Evolutionary conservation across 1,140 invertebrate genomes (phyloP), one percentile per base, ranked within the genome.

Genomic region (Scylla paramamosain): DNA sequence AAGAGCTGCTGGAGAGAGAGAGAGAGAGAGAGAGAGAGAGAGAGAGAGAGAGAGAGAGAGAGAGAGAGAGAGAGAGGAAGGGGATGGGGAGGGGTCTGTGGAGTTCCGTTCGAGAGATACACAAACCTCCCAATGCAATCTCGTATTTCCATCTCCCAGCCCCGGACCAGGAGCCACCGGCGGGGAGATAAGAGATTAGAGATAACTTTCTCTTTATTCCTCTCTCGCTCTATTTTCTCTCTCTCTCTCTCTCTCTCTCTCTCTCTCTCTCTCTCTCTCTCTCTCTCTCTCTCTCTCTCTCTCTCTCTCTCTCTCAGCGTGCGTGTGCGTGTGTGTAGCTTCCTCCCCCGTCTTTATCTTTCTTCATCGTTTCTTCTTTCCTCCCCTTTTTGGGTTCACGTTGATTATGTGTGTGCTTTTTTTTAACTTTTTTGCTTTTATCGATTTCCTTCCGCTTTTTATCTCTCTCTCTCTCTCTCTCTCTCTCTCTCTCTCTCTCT

Each of bases 221-320:
- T 88, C 16, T 45, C 45, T 88, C 31, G 20, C 45, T 88, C 16
- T 28, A 31, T 88, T 32, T 45, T 32, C 29, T 31, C 31, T 88
- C 32, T 25, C 12, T 86, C n/a, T 86, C 83, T 86, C 83, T 86
- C n/a, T 86, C 83, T 16, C n/a, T 16, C n/a, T 86, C n/a, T 46
- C 29, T 46, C 25, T 77, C 7, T 16, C 39, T 7, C 29, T 16
- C n/a, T 87, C 12, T 87, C n/a, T 87, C n/a, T 87, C n/a, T 87
- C n/a, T 87, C n/a, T 87, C n/a, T 87, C n/a, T 84, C 39, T n/a
- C n/a, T n/a, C n/a, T n/a, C 83, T 84, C 83, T 84, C 12, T 86
- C 7, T 86, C 12, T 86, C 12, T 86, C 12, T 86, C 12, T 86
- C 12, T 86, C 12, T 86, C 12, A 29, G 84, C 29, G 84, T 86